phyloP scores from a whole-genome alignment of 2,888 invertebrate species.

The Aphrophora alni region DNA sequence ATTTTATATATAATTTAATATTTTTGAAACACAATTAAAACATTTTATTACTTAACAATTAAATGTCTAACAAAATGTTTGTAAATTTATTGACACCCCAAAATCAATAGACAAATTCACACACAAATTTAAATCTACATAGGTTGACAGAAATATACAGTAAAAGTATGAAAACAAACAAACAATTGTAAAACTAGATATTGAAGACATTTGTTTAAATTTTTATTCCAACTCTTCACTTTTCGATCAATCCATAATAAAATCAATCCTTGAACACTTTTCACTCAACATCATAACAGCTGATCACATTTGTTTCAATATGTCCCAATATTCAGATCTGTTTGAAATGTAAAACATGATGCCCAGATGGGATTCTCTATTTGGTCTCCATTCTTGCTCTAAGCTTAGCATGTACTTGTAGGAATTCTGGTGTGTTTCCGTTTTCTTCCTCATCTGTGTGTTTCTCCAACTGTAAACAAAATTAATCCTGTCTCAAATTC shows the following conservation, averaged over 20 bases:
- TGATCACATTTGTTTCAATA: background rate
- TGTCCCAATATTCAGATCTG: background rate
- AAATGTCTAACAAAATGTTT: background rate
- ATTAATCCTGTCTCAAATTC: too few relatives aligned
- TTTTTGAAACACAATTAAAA: background rate
- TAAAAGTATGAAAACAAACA: background rate
- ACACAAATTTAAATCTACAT: background rate
- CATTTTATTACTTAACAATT: background rate
- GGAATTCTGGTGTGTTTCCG: constrained; percentile 60
- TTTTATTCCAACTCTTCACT: background rate
- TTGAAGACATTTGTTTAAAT: background rate
- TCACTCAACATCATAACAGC: background rate
- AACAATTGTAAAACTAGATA: background rate
- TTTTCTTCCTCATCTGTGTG: constrained; percentile 48
- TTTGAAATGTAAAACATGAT: background rate
- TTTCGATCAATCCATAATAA: background rate
- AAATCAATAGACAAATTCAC: background rate
- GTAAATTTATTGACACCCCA: background rate
- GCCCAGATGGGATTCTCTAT: constrained; percentile 12
- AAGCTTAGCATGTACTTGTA: constrained; percentile 69
- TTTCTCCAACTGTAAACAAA: constrained; percentile 52
- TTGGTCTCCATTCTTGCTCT: constrained; percentile 57
- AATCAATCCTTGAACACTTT: background rate
- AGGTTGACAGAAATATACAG: background rate
- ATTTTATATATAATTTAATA: background rate